Conservation (phyloP, 1,140 invertebrate genomes). For the Danaus melanippus region DNA sequence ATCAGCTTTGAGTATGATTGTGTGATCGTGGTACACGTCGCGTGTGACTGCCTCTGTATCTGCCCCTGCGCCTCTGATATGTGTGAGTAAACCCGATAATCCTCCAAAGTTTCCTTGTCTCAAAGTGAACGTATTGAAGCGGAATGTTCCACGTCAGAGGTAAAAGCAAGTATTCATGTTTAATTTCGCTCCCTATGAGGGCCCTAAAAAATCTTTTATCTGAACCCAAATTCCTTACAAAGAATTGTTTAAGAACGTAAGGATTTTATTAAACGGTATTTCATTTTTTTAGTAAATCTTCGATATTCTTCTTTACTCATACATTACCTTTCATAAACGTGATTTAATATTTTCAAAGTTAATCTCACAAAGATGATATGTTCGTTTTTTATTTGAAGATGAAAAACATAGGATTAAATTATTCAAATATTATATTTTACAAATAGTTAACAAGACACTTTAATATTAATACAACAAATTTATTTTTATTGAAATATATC, state of each 20-base stretch:
- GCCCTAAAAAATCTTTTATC: conserved; percentile 55
- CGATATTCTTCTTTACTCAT: background rate
- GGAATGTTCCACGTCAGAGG: conserved; percentile 67
- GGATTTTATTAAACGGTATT: background rate
- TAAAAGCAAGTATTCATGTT: conserved; percentile 69
- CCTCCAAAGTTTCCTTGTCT: conserved; percentile 55
- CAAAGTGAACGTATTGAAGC: conserved; percentile 64
- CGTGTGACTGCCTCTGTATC: too few species aligned
- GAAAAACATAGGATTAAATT: too few species aligned
- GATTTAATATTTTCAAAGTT: too few species aligned
- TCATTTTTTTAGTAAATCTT: conserved; percentile 14
- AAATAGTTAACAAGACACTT: too few species aligned
- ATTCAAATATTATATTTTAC: too few species aligned
- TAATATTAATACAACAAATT: too few species aligned
- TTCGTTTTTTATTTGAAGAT: too few species aligned
- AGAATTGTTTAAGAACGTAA: conserved; percentile 28
- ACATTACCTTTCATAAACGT: too few species aligned
- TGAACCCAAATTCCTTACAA: conserved; percentile 52
- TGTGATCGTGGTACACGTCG: too few species aligned
- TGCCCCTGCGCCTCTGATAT: conserved; percentile 21
- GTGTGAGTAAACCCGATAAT: conserved; percentile 51
- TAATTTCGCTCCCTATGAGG: conserved; percentile 58
- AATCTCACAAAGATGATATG: too few species aligned
- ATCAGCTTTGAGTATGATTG: too few species aligned
- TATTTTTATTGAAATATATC: too few species aligned